Evolutionary conservation across 2,797 vertebrate genomes (phyloP), one percentile per base, ranked within the genome.

Genomic region (Lerista edwardsae): DNA sequence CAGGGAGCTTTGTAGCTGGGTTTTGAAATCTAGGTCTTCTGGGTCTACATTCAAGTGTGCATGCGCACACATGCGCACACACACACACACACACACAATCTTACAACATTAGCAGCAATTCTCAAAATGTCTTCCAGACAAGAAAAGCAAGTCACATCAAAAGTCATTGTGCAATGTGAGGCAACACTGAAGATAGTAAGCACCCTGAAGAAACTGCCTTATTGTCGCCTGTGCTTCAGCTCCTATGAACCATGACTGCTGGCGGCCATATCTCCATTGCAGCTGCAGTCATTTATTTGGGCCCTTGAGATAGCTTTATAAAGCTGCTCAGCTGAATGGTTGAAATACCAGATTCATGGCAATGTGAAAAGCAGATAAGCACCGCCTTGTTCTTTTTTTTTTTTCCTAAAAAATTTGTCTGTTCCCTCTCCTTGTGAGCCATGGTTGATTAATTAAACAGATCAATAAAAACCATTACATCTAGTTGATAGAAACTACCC

Each of bases 111-210:
- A 64, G 25, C 23, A n/a, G 51, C 75, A 29, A 68, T 61, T 34
- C 29, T 41, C 75, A 74, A 10, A 67, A 65, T 57, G 64, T 47
- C 67, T 73, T 27, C 21, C 68, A 86, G 44, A 41, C 23, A 80
- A 41, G 39, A 17, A 44, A 21, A 36, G 61, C 51, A 55, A 82
- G 47, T 57, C 36, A 75, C 14, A 75, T 57, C 23, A 74, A 78
- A 76, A 21, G 55, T 76, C 55, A 51, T 69, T 34, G 76, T 59
- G 71, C 59, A 81, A 81, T 76, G 31, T 14, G 79, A 72, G 62
- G 36, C 29, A n/a, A 31, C 65, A 7, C 41, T 62, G 34, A 39
- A 51, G 55, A 69, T 23, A 75, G 44, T 14, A 75, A 44, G 25
- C 75, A 55, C 51, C 15, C 51, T 34, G 27, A 29, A 41, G 47